phyloP scores from a whole-genome alignment of 2,797 vertebrate genomes.

The Galago senegalensis region DNA sequence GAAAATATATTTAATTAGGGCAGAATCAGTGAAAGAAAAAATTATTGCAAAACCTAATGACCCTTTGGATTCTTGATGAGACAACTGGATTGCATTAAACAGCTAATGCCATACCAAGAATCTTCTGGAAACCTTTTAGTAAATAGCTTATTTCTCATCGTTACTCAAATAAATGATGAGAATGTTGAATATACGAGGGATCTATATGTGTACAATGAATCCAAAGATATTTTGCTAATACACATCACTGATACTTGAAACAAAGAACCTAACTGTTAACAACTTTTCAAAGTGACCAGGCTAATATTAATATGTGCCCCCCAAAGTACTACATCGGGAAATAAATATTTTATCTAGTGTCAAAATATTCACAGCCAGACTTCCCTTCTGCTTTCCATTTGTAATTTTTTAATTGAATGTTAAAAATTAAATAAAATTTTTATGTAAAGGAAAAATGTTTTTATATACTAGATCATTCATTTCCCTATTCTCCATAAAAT shows the following conservation, averaged over 20 bases:
- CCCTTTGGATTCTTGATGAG: not conserved
- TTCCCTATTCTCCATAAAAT: not conserved
- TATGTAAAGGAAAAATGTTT: constrained; percentile 33
- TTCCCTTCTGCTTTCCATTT: not conserved
- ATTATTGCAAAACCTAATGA: not conserved
- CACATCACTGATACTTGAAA: not conserved
- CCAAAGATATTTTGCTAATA: constrained; percentile 5
- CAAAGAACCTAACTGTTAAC: not conserved
- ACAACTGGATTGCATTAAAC: not conserved
- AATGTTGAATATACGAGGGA: constrained; percentile 23
- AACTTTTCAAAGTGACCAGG: constrained; percentile 26
- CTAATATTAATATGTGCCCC: not conserved
- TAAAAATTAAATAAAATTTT: constrained; percentile 51
- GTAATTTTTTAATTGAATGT: constrained; percentile 8
- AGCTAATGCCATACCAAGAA: not conserved
- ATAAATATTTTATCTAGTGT: constrained; percentile 40
- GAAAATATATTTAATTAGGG: constrained; percentile 38
- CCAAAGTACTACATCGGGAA: not conserved
- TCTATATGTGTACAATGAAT: not conserved
- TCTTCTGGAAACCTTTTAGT: not conserved
- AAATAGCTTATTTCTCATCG: constrained; percentile 44
- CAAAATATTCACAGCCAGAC: not conserved
- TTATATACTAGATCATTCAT: not conserved
- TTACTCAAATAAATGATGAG: constrained; percentile 17
- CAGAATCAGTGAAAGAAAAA: not conserved